phyloP scores from a whole-genome alignment of 2,113 vertebrate genomes.

The Mormyrus iriodes region DNA sequence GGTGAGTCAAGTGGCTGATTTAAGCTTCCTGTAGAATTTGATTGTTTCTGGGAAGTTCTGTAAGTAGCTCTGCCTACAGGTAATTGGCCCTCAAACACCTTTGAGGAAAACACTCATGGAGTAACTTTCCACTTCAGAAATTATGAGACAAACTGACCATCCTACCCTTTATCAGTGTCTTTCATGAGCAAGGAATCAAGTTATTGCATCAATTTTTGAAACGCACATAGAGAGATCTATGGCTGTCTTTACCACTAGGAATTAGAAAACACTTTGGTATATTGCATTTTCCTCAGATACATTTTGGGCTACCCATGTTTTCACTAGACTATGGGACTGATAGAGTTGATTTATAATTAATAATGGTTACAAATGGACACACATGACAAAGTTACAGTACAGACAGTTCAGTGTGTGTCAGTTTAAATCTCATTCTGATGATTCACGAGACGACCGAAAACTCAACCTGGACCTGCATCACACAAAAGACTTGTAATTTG shows the following conservation, averaged over 20 bases:
- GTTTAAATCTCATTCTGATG: neutral
- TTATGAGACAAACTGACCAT: neutral
- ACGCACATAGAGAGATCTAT: neutral
- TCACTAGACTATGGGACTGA: neutral
- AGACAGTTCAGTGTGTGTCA: neutral
- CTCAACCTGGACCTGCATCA: neutral
- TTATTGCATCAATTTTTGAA: neutral
- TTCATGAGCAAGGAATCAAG: neutral
- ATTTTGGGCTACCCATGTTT: neutral
- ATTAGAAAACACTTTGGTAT: slow-evolving; percentile 22
- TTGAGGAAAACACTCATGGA: neutral
- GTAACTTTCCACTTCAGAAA: neutral
- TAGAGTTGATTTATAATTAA: neutral
- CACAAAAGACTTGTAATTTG: neutral
- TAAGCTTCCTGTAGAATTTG: neutral
- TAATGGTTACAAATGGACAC: neutral
- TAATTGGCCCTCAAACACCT: neutral
- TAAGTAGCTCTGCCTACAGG: neutral
- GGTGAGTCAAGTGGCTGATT: neutral
- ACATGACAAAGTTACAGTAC: neutral
- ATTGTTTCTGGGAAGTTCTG: neutral
- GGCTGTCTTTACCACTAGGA: neutral
- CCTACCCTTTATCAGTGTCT: neutral
- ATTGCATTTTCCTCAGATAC: neutral
- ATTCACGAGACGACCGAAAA: neutral